These are phyloP conservation scores for Oncorhynchus mykiss DNA, from an alignment of 2,113 vertebrate genomes.

Conservation along the genomic window DNA sequence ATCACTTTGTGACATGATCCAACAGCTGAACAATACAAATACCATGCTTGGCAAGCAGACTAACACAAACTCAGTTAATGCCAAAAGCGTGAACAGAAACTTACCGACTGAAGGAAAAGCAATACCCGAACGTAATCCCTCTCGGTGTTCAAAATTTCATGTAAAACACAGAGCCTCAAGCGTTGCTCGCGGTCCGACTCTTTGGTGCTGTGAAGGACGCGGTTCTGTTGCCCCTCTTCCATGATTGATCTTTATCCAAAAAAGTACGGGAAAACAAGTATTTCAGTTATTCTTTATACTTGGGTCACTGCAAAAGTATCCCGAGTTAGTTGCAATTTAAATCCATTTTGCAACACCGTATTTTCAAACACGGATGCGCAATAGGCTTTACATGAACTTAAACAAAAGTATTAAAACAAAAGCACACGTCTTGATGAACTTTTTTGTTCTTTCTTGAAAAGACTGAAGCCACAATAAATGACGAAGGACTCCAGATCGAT, in stretches of 20 bases:
- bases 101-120: conserved; percentile 93
- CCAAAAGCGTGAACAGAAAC: conserved; percentile 34
- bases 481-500: background rate
- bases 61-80: background rate
- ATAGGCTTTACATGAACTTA: conserved; percentile 40
- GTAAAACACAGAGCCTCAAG: conserved; percentile 89
- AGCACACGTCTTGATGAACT: background rate
- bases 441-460: background rate
- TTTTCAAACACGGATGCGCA: conserved; percentile 33
- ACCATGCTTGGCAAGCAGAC: background rate
- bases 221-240: conserved; percentile 72
- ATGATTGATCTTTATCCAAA: conserved; percentile 47
- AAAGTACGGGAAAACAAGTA: conserved; percentile 12
- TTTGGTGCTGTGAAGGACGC: conserved; percentile 66
- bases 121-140: conserved; percentile 92
- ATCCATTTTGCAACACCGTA: conserved; percentile 56
- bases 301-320: conserved; percentile 22
- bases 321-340: conserved; percentile 42
- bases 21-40: background rate
- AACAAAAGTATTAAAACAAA: conserved; percentile 37
- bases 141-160: conserved; percentile 90
- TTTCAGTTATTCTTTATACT: conserved; percentile 5
- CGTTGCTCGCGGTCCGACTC: conserved; percentile 89
- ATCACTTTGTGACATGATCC: background rate
- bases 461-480: background rate